Conservation (phyloP, 2,888 invertebrate species). For the Dascillus cervinus region DNA sequence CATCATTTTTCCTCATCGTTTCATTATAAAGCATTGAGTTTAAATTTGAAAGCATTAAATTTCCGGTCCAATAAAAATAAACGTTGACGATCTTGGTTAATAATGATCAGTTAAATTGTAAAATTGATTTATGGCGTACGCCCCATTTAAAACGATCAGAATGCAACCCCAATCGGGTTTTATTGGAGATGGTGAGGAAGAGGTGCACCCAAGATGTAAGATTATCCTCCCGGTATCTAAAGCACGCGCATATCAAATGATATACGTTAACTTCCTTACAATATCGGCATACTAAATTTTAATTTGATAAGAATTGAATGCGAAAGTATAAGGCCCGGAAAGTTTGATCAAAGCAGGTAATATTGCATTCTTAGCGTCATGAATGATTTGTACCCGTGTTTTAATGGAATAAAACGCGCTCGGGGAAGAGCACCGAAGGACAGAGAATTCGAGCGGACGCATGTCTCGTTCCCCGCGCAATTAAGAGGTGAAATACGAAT, state of each 20-base stretch:
- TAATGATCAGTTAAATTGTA: too few species aligned
- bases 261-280: slow-evolving; percentile 20
- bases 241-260: slow-evolving; percentile 23
- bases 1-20: too few species aligned
- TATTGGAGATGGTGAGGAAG: too few species aligned
- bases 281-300: slow-evolving; percentile 34
- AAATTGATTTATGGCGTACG: too few species aligned
- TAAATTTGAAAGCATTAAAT: too few species aligned
- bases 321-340: slow-evolving; percentile 24
- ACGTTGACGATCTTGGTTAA: too few species aligned
- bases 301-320: slow-evolving; percentile 35
- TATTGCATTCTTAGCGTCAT: slow-evolving; percentile 39
- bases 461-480: slow-evolving; percentile 23
- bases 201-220: background rate
- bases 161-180: too few species aligned
- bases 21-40: too few species aligned
- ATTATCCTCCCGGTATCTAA: slow-evolving; percentile 8
- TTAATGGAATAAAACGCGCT: slow-evolving; percentile 35
- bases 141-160: too few species aligned
- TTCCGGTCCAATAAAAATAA: too few species aligned
- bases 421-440: slow-evolving; percentile 14
- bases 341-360: slow-evolving; percentile 36
- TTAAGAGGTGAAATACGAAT: slow-evolving; percentile 23
- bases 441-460: slow-evolving; percentile 20
- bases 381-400: slow-evolving; percentile 37